These are phyloP conservation scores for Drosophila sechellia DNA, from an alignment of 1,140 invertebrate genomes.

Conservation along the genomic window DNA sequence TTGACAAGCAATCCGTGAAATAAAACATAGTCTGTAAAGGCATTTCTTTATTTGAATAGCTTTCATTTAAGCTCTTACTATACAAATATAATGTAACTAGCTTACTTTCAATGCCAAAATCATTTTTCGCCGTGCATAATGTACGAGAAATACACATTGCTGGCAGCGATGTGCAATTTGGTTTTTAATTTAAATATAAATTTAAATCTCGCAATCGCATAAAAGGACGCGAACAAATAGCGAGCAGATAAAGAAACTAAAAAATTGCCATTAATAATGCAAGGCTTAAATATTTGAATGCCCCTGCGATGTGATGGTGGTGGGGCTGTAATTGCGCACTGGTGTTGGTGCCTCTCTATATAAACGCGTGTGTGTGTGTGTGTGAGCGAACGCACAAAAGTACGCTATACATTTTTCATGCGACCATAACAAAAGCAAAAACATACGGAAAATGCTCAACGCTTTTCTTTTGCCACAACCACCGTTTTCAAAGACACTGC, in stretches of 20 bases:
- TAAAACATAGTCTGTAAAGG: background rate
- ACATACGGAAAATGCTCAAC: conserved; percentile 59
- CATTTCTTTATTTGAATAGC: too few species aligned
- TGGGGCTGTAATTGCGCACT: conserved; percentile 56
- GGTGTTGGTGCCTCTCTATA: conserved; percentile 14
- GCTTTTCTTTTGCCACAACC: conserved; percentile 66
- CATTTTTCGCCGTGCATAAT: background rate
- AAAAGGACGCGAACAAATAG: conserved; percentile 31
- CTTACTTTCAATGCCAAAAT: too few species aligned
- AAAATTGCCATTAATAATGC: conserved; percentile 67
- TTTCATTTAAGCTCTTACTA: too few species aligned
- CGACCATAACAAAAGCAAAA: conserved; percentile 57
- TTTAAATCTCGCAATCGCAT: conserved; percentile 57
- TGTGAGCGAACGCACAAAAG: conserved; percentile 65
- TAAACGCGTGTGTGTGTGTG: conserved; percentile 13
- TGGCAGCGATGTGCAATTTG: conserved; percentile 58
- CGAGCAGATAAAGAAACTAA: conserved; percentile 44
- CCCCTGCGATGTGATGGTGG: conserved; percentile 18
- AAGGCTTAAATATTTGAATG: conserved; percentile 73
- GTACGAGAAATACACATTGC: background rate
- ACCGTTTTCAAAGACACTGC: conserved; percentile 46
- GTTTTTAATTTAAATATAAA: conserved; percentile 76
- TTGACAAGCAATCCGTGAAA: too few species aligned
- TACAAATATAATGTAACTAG: too few species aligned
- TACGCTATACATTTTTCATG: conserved; percentile 79